These are phyloP conservation scores for Epirrhoe tristata DNA, from an alignment of 2,888 invertebrate species.

Conservation along the genomic window DNA sequence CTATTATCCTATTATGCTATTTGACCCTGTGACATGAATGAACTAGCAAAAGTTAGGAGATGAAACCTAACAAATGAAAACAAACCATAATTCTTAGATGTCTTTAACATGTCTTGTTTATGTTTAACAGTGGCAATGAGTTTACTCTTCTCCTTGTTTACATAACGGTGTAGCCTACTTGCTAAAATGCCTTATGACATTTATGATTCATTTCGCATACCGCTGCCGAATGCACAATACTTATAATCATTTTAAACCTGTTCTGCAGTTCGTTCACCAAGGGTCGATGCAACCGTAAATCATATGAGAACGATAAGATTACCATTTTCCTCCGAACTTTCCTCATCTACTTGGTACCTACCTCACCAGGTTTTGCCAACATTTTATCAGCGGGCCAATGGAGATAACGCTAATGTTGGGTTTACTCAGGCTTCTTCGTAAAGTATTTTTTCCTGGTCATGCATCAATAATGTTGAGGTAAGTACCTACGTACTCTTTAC, in stretches of 20 bases:
- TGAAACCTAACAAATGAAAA: not conserved
- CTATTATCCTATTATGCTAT: too few species aligned
- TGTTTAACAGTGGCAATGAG: constrained; percentile 12
- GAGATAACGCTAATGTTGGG: too few species aligned
- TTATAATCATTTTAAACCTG: constrained; percentile 48
- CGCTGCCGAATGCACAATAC: constrained; percentile 43
- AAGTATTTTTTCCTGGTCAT: too few species aligned
- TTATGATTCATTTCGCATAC: constrained; percentile 50
- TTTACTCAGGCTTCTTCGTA: too few species aligned
- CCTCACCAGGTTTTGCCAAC: not conserved
- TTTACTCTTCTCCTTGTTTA: constrained; percentile 25
- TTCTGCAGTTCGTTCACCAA: constrained; percentile 43
- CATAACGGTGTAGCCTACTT: constrained; percentile 60
- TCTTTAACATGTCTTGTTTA: constrained; percentile 1
- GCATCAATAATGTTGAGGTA: too few species aligned
- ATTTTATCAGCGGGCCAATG: not conserved
- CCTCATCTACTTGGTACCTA: not conserved
- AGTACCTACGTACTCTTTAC: too few species aligned
- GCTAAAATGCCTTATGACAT: constrained; percentile 41
- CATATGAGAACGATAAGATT: constrained; percentile 10
- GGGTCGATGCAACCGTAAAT: constrained; percentile 28
- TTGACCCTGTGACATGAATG: too few species aligned
- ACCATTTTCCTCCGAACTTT: constrained; percentile 29
- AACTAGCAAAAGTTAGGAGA: too few species aligned
- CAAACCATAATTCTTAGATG: not conserved